Evolutionary conservation across 1,140 invertebrate species (phyloP).

Genomic region (Anadara kagoshimensis): DNA sequence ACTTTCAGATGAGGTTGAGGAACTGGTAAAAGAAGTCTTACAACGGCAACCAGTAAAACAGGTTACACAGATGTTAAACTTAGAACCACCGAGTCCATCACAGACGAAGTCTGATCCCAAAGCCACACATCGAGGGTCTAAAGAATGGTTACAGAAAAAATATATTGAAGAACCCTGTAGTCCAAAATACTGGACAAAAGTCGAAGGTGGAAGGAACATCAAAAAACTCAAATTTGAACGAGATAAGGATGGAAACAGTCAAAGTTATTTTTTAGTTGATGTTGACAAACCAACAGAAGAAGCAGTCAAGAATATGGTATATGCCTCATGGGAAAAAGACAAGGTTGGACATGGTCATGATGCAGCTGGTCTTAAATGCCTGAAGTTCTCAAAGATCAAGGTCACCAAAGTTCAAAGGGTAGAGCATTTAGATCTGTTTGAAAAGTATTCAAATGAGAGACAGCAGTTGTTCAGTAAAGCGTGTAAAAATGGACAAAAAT

Average conservation of each 20-base stretch:
- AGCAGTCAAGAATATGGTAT: constrained; percentile 45
- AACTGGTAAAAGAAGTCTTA: too few species aligned
- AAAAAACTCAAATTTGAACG: constrained; percentile 31
- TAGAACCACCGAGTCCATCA: too few species aligned
- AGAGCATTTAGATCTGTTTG: constrained; percentile 54
- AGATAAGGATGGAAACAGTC: not conserved
- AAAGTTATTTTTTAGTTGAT: constrained; percentile 18
- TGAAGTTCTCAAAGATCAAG: constrained; percentile 42
- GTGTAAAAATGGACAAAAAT: constrained; percentile 1
- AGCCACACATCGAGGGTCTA: constrained; percentile 3
- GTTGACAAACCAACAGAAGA: constrained; percentile 36
- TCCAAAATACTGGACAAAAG: constrained; percentile 45
- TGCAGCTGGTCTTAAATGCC: constrained; percentile 38
- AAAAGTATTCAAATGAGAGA: constrained; percentile 49
- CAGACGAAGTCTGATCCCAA: too few species aligned
- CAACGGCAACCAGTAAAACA: too few species aligned
- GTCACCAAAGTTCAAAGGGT: constrained; percentile 52
- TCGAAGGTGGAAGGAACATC: constrained; percentile 28
- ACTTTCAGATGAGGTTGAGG: too few species aligned
- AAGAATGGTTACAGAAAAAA: constrained; percentile 37
- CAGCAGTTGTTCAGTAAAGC: constrained; percentile 47
- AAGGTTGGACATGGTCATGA: constrained; percentile 50
- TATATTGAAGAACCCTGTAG: constrained; percentile 28
- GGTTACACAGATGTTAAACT: too few species aligned
- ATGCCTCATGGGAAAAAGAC: constrained; percentile 47